Base-by-base conservation (phyloP, 2,113 vertebrate genomes). In the Dascyllus trimaculatus region DNA sequence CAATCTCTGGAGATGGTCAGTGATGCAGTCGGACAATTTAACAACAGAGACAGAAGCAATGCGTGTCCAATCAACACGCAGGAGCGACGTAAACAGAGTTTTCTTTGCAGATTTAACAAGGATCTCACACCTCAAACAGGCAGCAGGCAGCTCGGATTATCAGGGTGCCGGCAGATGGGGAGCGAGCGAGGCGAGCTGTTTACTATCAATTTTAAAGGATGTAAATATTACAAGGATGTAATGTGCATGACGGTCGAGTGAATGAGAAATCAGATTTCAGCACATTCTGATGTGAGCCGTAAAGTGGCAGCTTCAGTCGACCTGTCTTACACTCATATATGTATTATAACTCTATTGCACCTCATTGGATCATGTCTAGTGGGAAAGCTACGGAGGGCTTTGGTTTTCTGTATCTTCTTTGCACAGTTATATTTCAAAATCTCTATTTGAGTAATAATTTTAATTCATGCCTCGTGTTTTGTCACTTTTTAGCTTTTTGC, bases 131-230 rank as follows among this genome's bases (percentile, higher is more conserved):
- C 73, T 80, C 87, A 82, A 73, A 84, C 59, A 63, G 63, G 40
- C 67, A 51, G 54, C 45, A 45, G 40, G 54, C 21, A 38, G 62
- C 45, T 29, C 25, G 49, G 53, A 76, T 82, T 68, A 66, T 60
- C 78, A 21, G 32, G 11, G 25, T 10, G 32, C 78, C 22, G 43
- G 75, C 71, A 71, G 71, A 68, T 45, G 32, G 78, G 22, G 46
- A 68, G 57, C 26, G 35, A 61, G 70, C 4, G 24, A 76, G 81
- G 57, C 6, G 7, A 67, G 66, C 43, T 79, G 68, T 79, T 85
- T 81, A 80, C 70, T 62, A 35, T 80, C 74, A 51, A 13, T 78
- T 70, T 79, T 57, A 70, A 71, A 76, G 66, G 81, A 82, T 79
- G 76, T 70, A 71, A 85, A 88, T 78, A 85, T 76, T 76, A 74